Evolutionary conservation across 2,113 vertebrate species (phyloP).

Genomic region (Ptilorrhoa leucosticta): DNA sequence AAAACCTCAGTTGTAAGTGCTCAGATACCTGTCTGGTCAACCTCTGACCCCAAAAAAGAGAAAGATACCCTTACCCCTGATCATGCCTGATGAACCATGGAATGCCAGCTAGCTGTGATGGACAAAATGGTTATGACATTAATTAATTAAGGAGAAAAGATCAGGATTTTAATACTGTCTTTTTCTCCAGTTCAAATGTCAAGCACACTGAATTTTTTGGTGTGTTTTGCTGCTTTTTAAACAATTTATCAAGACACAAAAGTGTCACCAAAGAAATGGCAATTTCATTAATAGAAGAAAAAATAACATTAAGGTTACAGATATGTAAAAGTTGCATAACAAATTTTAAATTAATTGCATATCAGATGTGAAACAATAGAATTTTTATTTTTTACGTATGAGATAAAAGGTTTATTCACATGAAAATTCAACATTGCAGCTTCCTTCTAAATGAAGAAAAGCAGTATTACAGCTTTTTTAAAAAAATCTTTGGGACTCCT

Average conservation of each 20-base stretch:
- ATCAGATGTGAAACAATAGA: neutral
- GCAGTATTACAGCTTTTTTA: neutral
- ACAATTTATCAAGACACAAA: neutral
- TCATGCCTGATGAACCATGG: neutral
- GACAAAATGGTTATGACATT: neutral
- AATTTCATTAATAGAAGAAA: neutral
- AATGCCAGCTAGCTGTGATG: neutral
- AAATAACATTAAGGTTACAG: neutral
- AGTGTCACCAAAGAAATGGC: neutral
- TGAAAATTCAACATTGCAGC: neutral
- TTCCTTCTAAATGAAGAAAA: neutral
- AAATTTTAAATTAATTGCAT: neutral
- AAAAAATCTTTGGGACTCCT: neutral
- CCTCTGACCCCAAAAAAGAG: neutral
- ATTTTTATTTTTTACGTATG: neutral
- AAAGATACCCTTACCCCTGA: neutral
- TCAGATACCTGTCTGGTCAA: neutral
- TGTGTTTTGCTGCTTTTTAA: neutral
- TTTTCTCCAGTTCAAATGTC: neutral
- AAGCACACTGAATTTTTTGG: fast-evolving
- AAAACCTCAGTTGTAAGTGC: neutral
- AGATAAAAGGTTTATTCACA: neutral
- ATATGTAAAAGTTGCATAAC: neutral
- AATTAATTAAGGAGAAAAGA: neutral
- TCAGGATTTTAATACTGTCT: neutral